Evolutionary conservation across 2,888 invertebrate species (phyloP), one percentile per base, ranked within the genome.

Genomic region (Hypomecis punctinalis): DNA sequence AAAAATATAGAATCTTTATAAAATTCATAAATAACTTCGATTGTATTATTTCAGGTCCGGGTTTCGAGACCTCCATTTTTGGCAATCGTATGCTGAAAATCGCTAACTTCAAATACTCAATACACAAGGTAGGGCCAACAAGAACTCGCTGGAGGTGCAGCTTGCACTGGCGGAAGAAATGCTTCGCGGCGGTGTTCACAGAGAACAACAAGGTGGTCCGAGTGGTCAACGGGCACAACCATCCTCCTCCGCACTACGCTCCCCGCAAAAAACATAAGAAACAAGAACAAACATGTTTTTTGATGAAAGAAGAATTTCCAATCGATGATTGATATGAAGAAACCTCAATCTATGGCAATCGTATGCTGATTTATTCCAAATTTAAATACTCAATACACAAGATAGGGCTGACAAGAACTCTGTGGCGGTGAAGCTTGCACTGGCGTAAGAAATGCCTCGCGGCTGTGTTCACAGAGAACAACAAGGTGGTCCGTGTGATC

Each of bases 141-240:
- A n/a, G n/a, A n/a, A n/a, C n/a, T n/a, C n/a, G n/a, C n/a, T n/a
- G n/a, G n/a, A n/a, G n/a, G n/a, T n/a, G 67, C 37, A 45, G 59
- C 4, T 8, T 43, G 8, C 58, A 47, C 6, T 52, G 51, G 43
- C 13, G 23, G 0, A 5, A 40, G 13, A n/a, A 36, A 0, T 66
- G 66, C 33, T 43, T 47, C 49, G 65, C 58, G 0, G 23, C 53
- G 5, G 23, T 68, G 1, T 53, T 42, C 8, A 68, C 62, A 1
- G 9, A 40, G 8, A 5, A 43, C 5, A 55, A 47, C n/a, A 13
- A 10, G 7, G 51, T 67, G 0, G 39, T 49, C 0, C 43, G 46
- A 33, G 23, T 54, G 5, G 66, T 9, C 8, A 40, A 61, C 43
- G 39, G 51, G 6, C 67, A 68, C 43, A 68, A 59, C 33, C 67